phyloP scores from a whole-genome alignment of 2,888 invertebrate species.

The Baccha elongata region DNA sequence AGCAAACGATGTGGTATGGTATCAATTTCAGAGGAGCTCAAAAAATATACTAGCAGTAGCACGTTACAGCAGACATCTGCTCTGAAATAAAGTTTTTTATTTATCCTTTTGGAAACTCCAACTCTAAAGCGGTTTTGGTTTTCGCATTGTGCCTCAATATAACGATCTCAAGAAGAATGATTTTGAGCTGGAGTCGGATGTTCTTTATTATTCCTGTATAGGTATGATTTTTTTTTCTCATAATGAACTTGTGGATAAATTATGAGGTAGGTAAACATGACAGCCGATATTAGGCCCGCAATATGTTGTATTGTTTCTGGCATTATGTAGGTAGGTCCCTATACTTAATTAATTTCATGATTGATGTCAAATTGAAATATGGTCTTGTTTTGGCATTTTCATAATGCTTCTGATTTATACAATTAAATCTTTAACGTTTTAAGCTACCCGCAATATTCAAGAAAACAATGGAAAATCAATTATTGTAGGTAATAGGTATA shows the following conservation, averaged over 20 bases:
- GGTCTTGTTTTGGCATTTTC: conserved; percentile 2
- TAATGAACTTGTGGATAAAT: conserved; percentile 9
- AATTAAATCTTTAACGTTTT: too few species aligned
- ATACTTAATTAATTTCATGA: conserved; percentile 30
- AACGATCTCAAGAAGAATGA: conserved; percentile 12
- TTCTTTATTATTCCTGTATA: neutral
- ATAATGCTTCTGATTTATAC: too few species aligned
- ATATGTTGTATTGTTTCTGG: neutral
- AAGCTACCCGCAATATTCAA: too few species aligned
- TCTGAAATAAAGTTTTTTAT: conserved; percentile 4
- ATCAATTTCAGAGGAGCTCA: conserved; percentile 55
- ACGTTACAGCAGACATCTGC: conserved; percentile 52
- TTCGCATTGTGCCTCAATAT: conserved; percentile 10
- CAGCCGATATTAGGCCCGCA: neutral
- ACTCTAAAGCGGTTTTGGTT: neutral
- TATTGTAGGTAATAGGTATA: too few species aligned
- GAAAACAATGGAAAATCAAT: too few species aligned
- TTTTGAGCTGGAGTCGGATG: conserved; percentile 21
- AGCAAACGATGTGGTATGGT: conserved; percentile 29
- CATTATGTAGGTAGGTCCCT: neutral
- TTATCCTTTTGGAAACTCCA: conserved; percentile 23
- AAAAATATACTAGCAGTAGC: conserved; percentile 25
- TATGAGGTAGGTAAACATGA: conserved; percentile 4
- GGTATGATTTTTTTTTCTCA: neutral
- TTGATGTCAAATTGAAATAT: conserved; percentile 29